phyloP scores from a whole-genome alignment of 2,797 vertebrate species.

The Phrynocephalus forsythii region DNA sequence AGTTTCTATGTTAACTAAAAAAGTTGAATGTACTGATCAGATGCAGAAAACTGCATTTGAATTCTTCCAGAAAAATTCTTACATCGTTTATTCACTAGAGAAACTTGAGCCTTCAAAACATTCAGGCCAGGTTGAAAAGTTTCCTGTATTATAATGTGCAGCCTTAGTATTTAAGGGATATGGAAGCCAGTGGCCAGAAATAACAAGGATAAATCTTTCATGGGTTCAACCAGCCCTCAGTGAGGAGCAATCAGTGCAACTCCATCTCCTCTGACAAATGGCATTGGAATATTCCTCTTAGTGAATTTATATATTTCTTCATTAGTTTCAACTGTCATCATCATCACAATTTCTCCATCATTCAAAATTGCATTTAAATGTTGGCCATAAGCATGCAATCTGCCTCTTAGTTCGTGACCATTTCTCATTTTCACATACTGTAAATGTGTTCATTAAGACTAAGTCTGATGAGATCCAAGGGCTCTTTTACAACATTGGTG shows the following conservation, averaged over 20 bases:
- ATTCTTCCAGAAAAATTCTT: conserved; percentile 39
- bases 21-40: conserved; percentile 43
- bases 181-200: conserved; percentile 45
- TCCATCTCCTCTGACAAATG: conserved; percentile 96
- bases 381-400: conserved; percentile 96
- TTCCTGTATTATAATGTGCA: conserved; percentile 45
- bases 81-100: conserved; percentile 21
- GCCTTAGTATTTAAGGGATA: conserved; percentile 42
- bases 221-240: conserved; percentile 89
- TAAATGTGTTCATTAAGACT: conserved; percentile 97
- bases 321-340: conserved; percentile 98
- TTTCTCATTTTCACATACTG: conserved; percentile 99
- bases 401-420: conserved; percentile 93
- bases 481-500: conserved; percentile 96
- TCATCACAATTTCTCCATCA: conserved; percentile 97
- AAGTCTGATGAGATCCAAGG: conserved; percentile 94
- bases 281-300: conserved; percentile 98
- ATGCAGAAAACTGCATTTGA: conserved; percentile 46
- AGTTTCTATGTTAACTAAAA: conserved; percentile 41
- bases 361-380: conserved; percentile 99
- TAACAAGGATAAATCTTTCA: conserved; percentile 29
- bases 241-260: conserved; percentile 95
- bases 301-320: conserved; percentile 99
- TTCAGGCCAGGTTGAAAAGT: conserved; percentile 27
- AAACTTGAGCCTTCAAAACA: background rate